Evolutionary conservation across 2,888 invertebrate species (phyloP).

Genomic region (Parnassius mnemosyne): DNA sequence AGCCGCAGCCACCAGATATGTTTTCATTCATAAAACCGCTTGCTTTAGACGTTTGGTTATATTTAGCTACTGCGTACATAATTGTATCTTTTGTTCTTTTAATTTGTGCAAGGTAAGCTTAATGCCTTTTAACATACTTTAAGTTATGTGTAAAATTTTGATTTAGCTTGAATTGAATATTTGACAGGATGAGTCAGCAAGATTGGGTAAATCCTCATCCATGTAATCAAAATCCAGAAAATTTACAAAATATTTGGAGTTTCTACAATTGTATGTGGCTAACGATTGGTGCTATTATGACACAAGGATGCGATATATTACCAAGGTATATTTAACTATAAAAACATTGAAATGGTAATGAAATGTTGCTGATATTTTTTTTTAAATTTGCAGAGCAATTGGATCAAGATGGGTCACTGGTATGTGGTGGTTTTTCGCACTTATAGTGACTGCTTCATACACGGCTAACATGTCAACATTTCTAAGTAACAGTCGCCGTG

Average conservation of each 20-base stretch:
- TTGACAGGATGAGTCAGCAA: slow-evolving; percentile 88
- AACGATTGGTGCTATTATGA: slow-evolving; percentile 94
- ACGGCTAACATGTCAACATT: slow-evolving; percentile 90
- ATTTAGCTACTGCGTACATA: slow-evolving; percentile 91
- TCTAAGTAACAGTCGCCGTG: slow-evolving; percentile 88
- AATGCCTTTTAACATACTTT: background rate
- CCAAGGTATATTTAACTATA: slow-evolving; percentile 84
- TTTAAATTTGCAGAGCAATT: slow-evolving; percentile 82
- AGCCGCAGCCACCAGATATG: slow-evolving; percentile 87
- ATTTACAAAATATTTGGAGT: slow-evolving; percentile 93
- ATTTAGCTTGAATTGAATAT: background rate
- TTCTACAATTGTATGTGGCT: slow-evolving; percentile 95
- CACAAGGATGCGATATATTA: slow-evolving; percentile 95
- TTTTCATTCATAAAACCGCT: slow-evolving; percentile 95
- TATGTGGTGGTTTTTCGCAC: slow-evolving; percentile 96
- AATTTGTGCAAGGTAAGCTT: slow-evolving; percentile 85
- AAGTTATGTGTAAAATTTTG: no score
- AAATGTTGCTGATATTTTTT: no score
- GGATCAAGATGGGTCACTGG: slow-evolving; percentile 94
- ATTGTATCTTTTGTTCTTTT: slow-evolving; percentile 90
- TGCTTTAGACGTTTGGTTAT: slow-evolving; percentile 91
- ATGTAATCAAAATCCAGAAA: slow-evolving; percentile 90
- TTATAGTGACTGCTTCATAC: slow-evolving; percentile 92
- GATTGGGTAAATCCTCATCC: slow-evolving; percentile 98
- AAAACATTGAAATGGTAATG: no score